phyloP scores from a whole-genome alignment of 1,140 invertebrate species.

The Euwallacea similis region DNA sequence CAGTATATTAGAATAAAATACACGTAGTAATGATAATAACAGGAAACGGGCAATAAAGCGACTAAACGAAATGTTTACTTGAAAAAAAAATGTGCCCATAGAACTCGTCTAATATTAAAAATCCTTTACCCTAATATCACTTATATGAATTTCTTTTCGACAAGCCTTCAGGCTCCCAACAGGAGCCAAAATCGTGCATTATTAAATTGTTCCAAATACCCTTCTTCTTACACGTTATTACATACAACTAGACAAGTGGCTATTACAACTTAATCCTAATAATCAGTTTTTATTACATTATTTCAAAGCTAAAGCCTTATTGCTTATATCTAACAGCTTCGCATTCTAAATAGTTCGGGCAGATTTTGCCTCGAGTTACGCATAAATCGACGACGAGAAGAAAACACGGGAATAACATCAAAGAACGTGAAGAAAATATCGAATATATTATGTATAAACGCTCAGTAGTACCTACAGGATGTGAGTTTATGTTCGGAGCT shows the following conservation, averaged over 20 bases:
- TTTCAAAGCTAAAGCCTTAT: conserved; percentile 2
- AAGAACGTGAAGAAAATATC: background rate
- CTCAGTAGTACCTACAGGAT: background rate
- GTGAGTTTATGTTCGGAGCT: background rate
- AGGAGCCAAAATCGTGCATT: too few species aligned
- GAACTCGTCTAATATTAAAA: too few species aligned
- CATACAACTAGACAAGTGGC: background rate
- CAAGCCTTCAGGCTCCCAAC: too few species aligned
- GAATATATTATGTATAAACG: conserved; percentile 6
- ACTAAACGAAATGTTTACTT: too few species aligned
- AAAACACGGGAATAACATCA: conserved; percentile 6
- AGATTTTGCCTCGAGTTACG: background rate
- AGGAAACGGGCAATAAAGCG: background rate
- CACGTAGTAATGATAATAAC: background rate
- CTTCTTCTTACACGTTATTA: background rate
- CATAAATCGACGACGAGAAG: background rate
- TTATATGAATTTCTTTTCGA: too few species aligned
- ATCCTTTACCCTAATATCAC: too few species aligned
- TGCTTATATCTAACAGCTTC: conserved; percentile 3
- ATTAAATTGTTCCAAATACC: too few species aligned
- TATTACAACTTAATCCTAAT: conserved; percentile 5
- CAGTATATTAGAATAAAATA: background rate
- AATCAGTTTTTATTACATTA: conserved; percentile 3
- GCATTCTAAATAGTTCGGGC: background rate
- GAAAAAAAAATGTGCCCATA: too few species aligned